Percentiles rank a stretch among this genome's conserved stretches.
Evolutionary conservation across 2,113 vertebrate genomes (phyloP).

Genomic region (Albula goreensis): DNA sequence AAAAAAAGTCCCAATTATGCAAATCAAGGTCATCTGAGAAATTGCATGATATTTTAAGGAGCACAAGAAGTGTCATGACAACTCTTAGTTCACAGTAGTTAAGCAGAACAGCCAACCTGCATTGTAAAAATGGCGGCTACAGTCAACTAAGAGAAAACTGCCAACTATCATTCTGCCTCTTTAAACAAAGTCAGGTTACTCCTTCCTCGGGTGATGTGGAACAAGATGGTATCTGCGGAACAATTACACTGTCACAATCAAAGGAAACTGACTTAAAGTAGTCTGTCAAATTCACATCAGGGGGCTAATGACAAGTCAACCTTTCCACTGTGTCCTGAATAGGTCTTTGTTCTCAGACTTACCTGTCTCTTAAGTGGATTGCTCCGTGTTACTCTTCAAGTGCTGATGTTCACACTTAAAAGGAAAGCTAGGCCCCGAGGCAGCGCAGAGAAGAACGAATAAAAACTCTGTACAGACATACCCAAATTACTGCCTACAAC

Average conservation of each 20-base stretch:
- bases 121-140: constrained; percentile 67
- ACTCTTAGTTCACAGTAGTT: neutral
- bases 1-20: neutral
- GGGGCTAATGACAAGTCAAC: constrained; percentile 77
- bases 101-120: constrained; percentile 43
- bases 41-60: neutral
- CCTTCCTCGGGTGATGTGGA: constrained; percentile 71
- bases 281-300: constrained; percentile 68
- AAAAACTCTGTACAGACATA: constrained; percentile 40
- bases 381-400: constrained; percentile 77
- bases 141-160: constrained; percentile 68
- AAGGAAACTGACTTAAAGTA: constrained; percentile 79
- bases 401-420: constrained; percentile 70
- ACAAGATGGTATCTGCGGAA: constrained; percentile 76
- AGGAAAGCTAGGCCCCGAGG: constrained; percentile 55
- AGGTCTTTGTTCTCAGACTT: constrained; percentile 78
- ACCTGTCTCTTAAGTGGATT: constrained; percentile 76
- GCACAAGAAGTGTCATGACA: neutral
- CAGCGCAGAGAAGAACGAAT: constrained; percentile 52
- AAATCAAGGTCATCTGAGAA: neutral
- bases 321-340: constrained; percentile 76
- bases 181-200: constrained; percentile 81
- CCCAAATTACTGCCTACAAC: neutral
- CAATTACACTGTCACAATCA: constrained; percentile 86
- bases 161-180: constrained; percentile 68